A percentile compares a stretch with the other conserved stretches of the same genome.
phyloP scores from a whole-genome alignment of 2,888 invertebrate species.

The Mechanitis messenoides region DNA sequence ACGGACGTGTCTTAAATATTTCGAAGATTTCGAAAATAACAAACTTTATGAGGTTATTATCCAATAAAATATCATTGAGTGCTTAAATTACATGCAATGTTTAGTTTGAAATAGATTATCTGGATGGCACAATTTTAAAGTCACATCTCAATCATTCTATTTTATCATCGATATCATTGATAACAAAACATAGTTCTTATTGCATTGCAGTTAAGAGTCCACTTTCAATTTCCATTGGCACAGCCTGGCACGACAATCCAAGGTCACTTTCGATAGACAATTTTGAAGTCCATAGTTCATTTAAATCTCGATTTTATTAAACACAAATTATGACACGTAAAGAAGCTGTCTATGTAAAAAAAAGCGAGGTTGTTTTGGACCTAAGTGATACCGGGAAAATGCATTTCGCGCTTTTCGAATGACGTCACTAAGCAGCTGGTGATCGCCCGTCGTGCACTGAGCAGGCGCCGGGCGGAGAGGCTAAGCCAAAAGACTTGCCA shows the following conservation, averaged over 20 bases:
- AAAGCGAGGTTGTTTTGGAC: constrained; percentile 22
- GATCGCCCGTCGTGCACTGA: constrained; percentile 42
- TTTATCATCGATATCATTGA: constrained; percentile 17
- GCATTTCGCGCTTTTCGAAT: constrained; percentile 42
- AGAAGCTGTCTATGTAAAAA: constrained; percentile 29
- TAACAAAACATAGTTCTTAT: constrained; percentile 16
- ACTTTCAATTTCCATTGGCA: constrained; percentile 32
- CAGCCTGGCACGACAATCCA: constrained; percentile 27
- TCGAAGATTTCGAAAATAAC: too few species aligned
- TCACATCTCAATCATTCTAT: constrained; percentile 2
- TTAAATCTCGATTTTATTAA: constrained; percentile 7
- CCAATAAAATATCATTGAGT: too few species aligned
- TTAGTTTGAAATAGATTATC: background rate
- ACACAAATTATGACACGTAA: constrained; percentile 10
- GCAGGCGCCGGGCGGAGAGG: constrained; percentile 35
- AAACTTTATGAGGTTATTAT: too few species aligned
- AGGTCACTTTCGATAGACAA: constrained; percentile 29
- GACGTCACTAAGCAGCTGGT: constrained; percentile 38
- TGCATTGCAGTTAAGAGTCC: constrained; percentile 19
- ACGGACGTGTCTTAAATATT: too few species aligned
- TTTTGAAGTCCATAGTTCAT: constrained; percentile 27
- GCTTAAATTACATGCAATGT: background rate
- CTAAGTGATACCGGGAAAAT: constrained; percentile 48
- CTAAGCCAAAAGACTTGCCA: constrained; percentile 60
- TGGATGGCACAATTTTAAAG: background rate